Evolutionary conservation across 1,140 invertebrate species (phyloP).

Genomic region (Drosophila sucinea): DNA sequence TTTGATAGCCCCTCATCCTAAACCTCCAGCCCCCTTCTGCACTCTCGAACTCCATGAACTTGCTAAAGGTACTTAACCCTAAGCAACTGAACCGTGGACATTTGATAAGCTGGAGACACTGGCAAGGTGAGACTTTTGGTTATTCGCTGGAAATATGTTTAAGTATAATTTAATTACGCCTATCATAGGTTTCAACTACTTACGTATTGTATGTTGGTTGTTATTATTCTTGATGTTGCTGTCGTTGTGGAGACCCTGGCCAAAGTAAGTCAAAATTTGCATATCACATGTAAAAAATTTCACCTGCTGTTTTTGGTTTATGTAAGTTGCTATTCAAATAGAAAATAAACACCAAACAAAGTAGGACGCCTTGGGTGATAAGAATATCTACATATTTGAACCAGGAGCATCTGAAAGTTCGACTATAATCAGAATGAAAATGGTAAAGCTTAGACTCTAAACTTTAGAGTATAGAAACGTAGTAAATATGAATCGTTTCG

Average conservation of each 20-base stretch:
- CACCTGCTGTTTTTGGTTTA: neutral
- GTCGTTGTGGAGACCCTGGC: neutral
- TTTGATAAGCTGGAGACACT: conserved; percentile 20
- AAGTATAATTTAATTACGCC: conserved; percentile 37
- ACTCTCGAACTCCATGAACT: neutral
- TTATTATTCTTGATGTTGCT: neutral
- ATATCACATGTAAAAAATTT: conserved; percentile 19
- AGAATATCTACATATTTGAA: too few relatives aligned
- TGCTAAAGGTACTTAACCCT: conserved; percentile 17
- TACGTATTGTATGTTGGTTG: too few relatives aligned
- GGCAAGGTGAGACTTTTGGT: conserved; percentile 29
- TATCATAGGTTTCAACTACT: conserved; percentile 27
- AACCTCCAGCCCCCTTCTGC: neutral
- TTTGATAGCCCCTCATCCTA: conserved; percentile 9
- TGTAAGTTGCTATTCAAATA: neutral
- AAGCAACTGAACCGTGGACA: conserved; percentile 17
- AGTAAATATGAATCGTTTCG: too few relatives aligned
- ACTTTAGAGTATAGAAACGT: too few relatives aligned
- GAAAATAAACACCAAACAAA: neutral
- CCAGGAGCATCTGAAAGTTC: too few relatives aligned
- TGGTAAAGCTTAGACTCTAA: too few relatives aligned
- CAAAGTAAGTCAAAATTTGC: conserved; percentile 18
- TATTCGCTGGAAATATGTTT: conserved; percentile 29
- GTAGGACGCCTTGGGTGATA: neutral
- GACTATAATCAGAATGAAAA: too few relatives aligned